Conservation (phyloP, 2,888 invertebrate species). For the Mycalesis mineus region DNA sequence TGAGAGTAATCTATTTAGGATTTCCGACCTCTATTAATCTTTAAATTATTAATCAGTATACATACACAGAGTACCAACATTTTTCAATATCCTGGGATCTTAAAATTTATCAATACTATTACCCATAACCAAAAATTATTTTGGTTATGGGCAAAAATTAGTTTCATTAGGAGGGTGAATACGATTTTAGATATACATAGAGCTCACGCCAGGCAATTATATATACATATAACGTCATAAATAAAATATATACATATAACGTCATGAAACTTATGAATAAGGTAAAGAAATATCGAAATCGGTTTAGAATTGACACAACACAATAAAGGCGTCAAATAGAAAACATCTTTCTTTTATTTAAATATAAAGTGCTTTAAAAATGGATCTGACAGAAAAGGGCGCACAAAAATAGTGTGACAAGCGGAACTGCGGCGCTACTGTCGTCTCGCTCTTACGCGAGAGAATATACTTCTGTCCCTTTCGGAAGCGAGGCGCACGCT, state of each 20-base stretch:
- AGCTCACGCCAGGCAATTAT: too few relatives aligned
- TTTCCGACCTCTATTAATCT: too few relatives aligned
- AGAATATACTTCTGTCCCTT: conserved; percentile 6
- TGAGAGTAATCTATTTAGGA: too few relatives aligned
- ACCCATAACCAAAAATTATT: too few relatives aligned
- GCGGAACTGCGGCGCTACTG: conserved; percentile 8
- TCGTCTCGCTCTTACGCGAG: conserved; percentile 17
- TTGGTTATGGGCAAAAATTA: too few relatives aligned
- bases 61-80: too few relatives aligned
- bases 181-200: too few relatives aligned
- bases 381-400: background rate
- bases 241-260: background rate
- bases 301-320: background rate
- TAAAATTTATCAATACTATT: too few relatives aligned
- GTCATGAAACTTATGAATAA: background rate
- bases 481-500: conserved; percentile 31
- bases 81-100: too few relatives aligned
- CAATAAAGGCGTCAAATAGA: background rate
- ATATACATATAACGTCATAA: too few relatives aligned
- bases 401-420: conserved; percentile 4
- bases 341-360: background rate
- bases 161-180: too few relatives aligned
- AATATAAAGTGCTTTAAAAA: background rate
- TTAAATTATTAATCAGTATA: too few relatives aligned
- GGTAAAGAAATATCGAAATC: background rate